Conservation (phyloP, 2,797 vertebrate species). For the Chromobotia macracanthus region DNA sequence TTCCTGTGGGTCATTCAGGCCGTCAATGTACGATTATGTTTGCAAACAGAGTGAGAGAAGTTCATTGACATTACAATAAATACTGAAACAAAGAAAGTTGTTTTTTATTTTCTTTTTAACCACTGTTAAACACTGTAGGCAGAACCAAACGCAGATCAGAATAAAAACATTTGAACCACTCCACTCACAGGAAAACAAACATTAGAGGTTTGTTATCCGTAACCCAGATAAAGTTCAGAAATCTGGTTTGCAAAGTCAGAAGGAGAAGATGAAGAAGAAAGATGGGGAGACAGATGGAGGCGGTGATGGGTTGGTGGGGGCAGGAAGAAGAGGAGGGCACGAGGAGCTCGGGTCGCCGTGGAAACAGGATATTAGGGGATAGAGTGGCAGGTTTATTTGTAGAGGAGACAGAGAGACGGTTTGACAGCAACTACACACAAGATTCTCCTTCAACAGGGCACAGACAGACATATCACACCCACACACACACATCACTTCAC, state of each 20-base stretch:
- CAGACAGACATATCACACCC: conserved; percentile 42
- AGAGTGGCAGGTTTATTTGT: conserved; percentile 79
- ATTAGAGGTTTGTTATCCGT: conserved; percentile 52
- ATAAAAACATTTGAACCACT: background rate
- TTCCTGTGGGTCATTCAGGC: conserved; percentile 2
- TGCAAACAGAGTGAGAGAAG: conserved; percentile 3
- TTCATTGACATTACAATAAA: background rate
- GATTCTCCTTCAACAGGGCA: conserved; percentile 75
- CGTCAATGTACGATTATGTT: background rate
- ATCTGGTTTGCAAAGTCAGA: conserved; percentile 75
- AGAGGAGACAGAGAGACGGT: conserved; percentile 81
- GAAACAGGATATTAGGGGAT: conserved; percentile 80
- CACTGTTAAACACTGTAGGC: conserved; percentile 16
- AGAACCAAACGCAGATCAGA: background rate
- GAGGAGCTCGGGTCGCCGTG: conserved; percentile 76
- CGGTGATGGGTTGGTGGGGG: conserved; percentile 60
- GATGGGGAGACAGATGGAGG: conserved; percentile 63
- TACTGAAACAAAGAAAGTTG: background rate
- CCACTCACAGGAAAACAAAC: too few species aligned
- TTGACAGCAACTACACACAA: conserved; percentile 77
- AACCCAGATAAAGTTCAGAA: conserved; percentile 66
- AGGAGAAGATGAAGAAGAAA: conserved; percentile 60
- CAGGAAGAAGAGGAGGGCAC: conserved; percentile 69
- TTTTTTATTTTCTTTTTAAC: too few species aligned
- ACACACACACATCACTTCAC: conserved; percentile 11